Percentiles rank a stretch among this genome's conserved stretches.
These are phyloP conservation scores for Chloroceryle aenea DNA, from an alignment of 2,113 vertebrate genomes.

Conservation along the genomic window DNA sequence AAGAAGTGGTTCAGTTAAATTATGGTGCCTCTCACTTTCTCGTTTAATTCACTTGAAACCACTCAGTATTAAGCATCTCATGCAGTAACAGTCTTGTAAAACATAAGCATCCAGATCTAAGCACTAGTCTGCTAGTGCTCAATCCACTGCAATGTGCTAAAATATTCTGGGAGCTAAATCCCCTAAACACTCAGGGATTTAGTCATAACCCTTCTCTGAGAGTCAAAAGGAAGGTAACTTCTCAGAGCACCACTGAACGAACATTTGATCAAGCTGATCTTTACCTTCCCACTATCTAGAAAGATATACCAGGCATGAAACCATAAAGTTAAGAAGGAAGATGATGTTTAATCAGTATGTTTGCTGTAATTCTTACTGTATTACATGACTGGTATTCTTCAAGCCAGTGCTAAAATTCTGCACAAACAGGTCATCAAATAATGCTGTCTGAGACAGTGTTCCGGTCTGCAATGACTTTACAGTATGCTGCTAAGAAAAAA, in stretches of 20 bases:
- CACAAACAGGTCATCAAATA: neutral
- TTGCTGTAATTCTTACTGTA: neutral
- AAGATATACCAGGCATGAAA: neutral
- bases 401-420: neutral
- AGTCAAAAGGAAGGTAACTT: neutral
- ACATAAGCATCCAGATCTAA: neutral
- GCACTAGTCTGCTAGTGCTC: neutral
- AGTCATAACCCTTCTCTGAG: neutral
- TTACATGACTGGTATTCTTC: neutral
- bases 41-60: neutral
- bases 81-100: neutral
- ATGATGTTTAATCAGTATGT: neutral
- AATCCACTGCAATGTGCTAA: neutral
- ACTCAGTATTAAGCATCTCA: neutral
- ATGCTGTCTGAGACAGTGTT: neutral
- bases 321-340: neutral
- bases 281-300: neutral
- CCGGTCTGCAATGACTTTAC: neutral
- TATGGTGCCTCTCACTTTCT: neutral
- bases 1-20: neutral
- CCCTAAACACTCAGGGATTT: neutral
- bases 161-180: neutral
- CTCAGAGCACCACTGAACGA: neutral
- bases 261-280: neutral
- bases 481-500: neutral